Evolutionary conservation across 2,888 invertebrate species (phyloP).

Genomic region (Nomada goodeniana): DNA sequence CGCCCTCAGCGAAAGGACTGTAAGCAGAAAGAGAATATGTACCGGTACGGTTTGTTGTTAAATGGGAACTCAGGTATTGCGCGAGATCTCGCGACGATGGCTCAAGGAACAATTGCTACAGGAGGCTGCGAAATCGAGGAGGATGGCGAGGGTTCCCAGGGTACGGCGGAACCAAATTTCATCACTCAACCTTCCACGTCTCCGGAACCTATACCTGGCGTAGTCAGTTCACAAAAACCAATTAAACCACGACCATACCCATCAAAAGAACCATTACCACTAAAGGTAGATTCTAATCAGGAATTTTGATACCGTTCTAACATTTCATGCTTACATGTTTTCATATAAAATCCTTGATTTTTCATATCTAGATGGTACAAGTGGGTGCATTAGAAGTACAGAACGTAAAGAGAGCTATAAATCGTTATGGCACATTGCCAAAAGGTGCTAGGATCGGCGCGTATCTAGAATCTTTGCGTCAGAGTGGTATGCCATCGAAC

Average conservation of each 20-base stretch:
- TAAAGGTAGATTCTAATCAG: conserved; percentile 76
- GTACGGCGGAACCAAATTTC: conserved; percentile 82
- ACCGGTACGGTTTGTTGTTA: conserved; percentile 76
- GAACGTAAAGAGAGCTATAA: conserved; percentile 97
- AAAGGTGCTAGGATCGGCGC: conserved; percentile 98
- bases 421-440: conserved; percentile 98
- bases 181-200: conserved; percentile 83
- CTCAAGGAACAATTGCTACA: conserved; percentile 81
- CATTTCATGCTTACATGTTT: neutral
- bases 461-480: conserved; percentile 96
- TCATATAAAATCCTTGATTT: neutral
- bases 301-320: neutral
- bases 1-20: conserved; percentile 60
- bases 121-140: conserved; percentile 82
- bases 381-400: conserved; percentile 97
- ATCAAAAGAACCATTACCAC: conserved; percentile 85
- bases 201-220: conserved; percentile 83
- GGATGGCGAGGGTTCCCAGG: conserved; percentile 82
- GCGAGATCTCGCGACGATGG: conserved; percentile 84
- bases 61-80: conserved; percentile 83
- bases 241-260: conserved; percentile 87
- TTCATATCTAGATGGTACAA: conserved; percentile 87
- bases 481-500: conserved; percentile 88
- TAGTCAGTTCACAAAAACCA: conserved; percentile 85
- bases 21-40: conserved; percentile 62